Evolutionary conservation across 2,797 vertebrate genomes (phyloP), one percentile per base, ranked within the genome.

Genomic region (Mastacembelus armatus): DNA sequence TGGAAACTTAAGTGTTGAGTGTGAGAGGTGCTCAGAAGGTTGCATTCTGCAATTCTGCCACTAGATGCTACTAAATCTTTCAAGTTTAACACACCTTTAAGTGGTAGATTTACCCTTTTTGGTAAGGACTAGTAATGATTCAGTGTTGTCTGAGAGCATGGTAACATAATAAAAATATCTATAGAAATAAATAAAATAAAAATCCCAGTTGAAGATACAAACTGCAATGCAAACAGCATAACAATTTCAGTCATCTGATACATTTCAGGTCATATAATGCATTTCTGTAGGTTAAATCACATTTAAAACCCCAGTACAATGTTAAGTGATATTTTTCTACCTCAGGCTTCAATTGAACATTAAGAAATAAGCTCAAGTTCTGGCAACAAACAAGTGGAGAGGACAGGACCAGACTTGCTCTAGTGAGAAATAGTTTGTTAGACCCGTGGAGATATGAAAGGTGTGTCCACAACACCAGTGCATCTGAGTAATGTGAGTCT

Each of bases 331-430:
- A 19, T 33, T 45, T 43, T 51, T 32, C 7, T 10, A n/a, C 42
- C 8, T 40, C 21, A 60, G 40, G 21, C 47, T 43, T 52, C 15
- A 54, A 16, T 39, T 45, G 19, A 11, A 27, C 15, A 26, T 42
- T n/a, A 11, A 64, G 7, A 48, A 39, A 2, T 5, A 29, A 18
- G 35, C 50, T 27, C 16, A 29, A 26, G 8, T 58, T 57, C n/a
- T 29, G 43, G 43, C 14, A 33, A 30, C 14, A 68, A 19, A 73
- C 29, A 54, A 10, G 40, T 9, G 24, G 43, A 42, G 42, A 56
- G 21, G 38, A 29, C 82, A 77, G 21, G 83, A 76, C 35, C 19
- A 19, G 40, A 74, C 78, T 67, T 83, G 85, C 18, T 66, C 45
- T 40, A 0, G 27, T 44, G 14, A 5, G 7, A 55, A 32, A 45